Evolutionary conservation across 2,113 vertebrate species (phyloP), one percentile per base, ranked within the genome.

Genomic region (Triplophysa tibetana): DNA sequence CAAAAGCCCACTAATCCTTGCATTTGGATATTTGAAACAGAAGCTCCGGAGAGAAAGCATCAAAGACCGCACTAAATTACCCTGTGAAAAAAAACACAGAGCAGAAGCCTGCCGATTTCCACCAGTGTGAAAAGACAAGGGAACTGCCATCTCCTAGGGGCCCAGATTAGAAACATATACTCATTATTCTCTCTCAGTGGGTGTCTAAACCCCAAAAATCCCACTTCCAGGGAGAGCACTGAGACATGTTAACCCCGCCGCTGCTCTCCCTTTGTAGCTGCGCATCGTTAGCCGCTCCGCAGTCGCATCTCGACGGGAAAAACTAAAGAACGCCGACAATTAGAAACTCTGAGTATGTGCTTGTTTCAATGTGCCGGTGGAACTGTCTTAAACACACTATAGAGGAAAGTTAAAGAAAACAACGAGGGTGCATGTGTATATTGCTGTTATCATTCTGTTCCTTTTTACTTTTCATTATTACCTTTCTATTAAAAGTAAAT

Each of bases 131-230:
- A 88, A 91, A 89, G 89, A 91, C 89, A 86, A 89, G 86, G 82
- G 89, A 92, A 87, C 89, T 84, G 78, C 77, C 85, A 88, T 92
- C 92, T 94, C 93, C 85, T 82, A 92, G 90, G 92, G 91, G 89
- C 90, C 89, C 80, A 93, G 93, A 94, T 90, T 88, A 90, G 87
- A 87, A 86, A 84, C 86, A 88, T 88, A 90, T 83, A 87, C 86
- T 87, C 89, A 88, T 90, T 89, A 90, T 89, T 87, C 83, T 65
- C 89, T 89, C 92, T 93, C 92, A 92, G 93, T 87, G 91, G 91
- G 92, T 91, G 83, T 80, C 90, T 93, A 92, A 93, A 92, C 89
- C 92, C 90, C 86, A 90, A 92, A 93, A 94, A 91, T 89, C 89
- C 84, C 60, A 84, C 88, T 92, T 88, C 86, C 87, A 88, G 91